Base-by-base conservation (phyloP, 2,888 invertebrate genomes). In the Anthrax anthrax region DNA sequence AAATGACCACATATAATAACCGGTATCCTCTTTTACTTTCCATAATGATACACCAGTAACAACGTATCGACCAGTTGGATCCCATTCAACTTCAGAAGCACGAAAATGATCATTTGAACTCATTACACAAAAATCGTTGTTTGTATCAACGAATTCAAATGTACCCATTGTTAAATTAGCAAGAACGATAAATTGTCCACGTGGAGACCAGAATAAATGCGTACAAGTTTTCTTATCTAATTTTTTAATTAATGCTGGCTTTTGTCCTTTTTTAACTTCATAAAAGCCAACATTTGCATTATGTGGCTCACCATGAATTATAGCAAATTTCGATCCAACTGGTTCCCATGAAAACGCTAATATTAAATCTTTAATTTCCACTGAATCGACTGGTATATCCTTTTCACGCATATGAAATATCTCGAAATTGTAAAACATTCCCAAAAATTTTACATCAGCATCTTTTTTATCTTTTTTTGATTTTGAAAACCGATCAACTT, bases 311-410 rank as follows among this genome's bases (percentile, higher is more conserved):
- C 97, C 97, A 56, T 96, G 94, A 52, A 98, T 94, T 47, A 96
- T 91, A 1, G 92, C 86, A 68, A 98, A 97, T 64, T 95, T 96
- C 42, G 82, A 85, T 3, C 97, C 97, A 9, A 90, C 76, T 0
- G 98, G 97, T 64, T 98, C 98, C 97, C 97, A 98, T 0, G 94
- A 94, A 61, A 98, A 97, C 0, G 94, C 91, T 59, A 88, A 83
- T 47, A 90, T 88, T 0, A 85, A 78, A 60, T 88, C 89, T 64
- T 97, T 94, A 51, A 94, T 87, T 69, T 97, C 97, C 2, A 97
- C 86, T 13, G 90, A 92, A 65, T 98, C 97, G 0, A 98, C 95
- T 0, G 98, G 97, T 56, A 97, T 89, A 65, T 92, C 86, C 60
- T 96, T 96, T 62, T 97, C 95, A 45, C 92, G 76, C 84, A 98